Evolutionary conservation across 2,888 invertebrate genomes (phyloP), one percentile per base, ranked within the genome.

Genomic region (Platycheirus rosarum): DNA sequence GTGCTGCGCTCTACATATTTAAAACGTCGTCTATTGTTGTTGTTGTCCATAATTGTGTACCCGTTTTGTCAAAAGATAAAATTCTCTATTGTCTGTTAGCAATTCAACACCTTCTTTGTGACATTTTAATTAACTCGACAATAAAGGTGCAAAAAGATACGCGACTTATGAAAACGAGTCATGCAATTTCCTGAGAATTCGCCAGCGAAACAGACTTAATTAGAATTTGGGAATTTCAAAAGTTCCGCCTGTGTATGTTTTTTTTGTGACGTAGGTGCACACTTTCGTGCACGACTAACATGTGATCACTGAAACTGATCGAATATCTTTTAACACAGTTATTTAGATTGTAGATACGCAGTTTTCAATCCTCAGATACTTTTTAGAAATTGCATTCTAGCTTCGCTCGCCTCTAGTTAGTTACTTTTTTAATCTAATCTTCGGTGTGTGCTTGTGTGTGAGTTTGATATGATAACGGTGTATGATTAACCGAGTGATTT

Each of bases 401-500:
- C 49, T 42, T 49, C 42, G 11, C n/a, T n/a, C n/a, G 42, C 51
- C 42, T 2, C 29, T 23, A 37, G 18, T 44, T 37, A 11, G 20
- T 14, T 13, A 20, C 29, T 62, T 32, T 29, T 44, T 18, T 60
- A 70, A 80, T 80, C 80, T 80, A 70, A 80, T 80, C 80, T 75
- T 66, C 8, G 11, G 18, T 63, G 26, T 14, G 55, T 57, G 44
- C 29, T 16, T 26, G 57, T 68, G 49, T 60, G 60, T 40, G n/a
- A n/a, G n/a, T 40, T 16, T 44, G 44, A 60, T 3, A 44, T 60
- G 60, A 60, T 60, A 29, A 66, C 32, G 60, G 75, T 65, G 60
- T 75, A 57, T 69, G 75, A 68, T 74, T 69, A 62, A 42, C 62
- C 13, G 57, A 74, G 74, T 79, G 79, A 80, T 70, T 80, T 80